A percentile compares a stretch with the other conserved stretches of the same genome.
Conservation (phyloP, 2,797 vertebrate species). For the Hephaestus fuliginosus region DNA sequence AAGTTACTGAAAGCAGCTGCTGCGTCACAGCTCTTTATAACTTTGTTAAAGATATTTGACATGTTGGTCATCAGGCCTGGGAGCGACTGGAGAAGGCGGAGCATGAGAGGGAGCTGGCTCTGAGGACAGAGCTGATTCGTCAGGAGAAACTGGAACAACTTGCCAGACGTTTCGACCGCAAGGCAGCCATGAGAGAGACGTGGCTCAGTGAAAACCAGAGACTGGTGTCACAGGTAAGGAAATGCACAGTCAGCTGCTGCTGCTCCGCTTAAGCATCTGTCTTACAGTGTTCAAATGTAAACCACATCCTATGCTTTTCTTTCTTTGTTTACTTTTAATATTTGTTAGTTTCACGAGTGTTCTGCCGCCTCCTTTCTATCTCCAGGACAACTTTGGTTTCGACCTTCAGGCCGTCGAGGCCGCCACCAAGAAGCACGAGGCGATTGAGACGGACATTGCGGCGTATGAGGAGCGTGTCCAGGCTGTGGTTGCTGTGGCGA, state of each 20-base stretch:
- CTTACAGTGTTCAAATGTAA: too few species aligned
- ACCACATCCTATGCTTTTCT: too few species aligned
- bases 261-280: too few species aligned
- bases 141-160: slow-evolving; percentile 98
- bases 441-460: slow-evolving; percentile 93
- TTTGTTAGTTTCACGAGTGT: background rate
- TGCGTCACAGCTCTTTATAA: background rate
- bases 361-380: background rate
- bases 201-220: slow-evolving; percentile 98
- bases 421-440: slow-evolving; percentile 94
- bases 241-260: background rate
- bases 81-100: slow-evolving; percentile 98
- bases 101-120: slow-evolving; percentile 95
- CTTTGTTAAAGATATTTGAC: background rate
- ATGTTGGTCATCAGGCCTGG: slow-evolving; percentile 88
- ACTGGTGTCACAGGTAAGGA: slow-evolving; percentile 92
- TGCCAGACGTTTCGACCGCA: slow-evolving; percentile 94
- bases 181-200: slow-evolving; percentile 97
- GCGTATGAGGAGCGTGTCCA: slow-evolving; percentile 91
- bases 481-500: slow-evolving; percentile 92
- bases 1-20: background rate
- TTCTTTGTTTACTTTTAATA: background rate
- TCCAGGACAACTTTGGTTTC: slow-evolving; percentile 94
- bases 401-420: slow-evolving; percentile 95
- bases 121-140: slow-evolving; percentile 95